phyloP scores from a whole-genome alignment of 2,797 vertebrate genomes.

The Phataginus tetradactyla region DNA sequence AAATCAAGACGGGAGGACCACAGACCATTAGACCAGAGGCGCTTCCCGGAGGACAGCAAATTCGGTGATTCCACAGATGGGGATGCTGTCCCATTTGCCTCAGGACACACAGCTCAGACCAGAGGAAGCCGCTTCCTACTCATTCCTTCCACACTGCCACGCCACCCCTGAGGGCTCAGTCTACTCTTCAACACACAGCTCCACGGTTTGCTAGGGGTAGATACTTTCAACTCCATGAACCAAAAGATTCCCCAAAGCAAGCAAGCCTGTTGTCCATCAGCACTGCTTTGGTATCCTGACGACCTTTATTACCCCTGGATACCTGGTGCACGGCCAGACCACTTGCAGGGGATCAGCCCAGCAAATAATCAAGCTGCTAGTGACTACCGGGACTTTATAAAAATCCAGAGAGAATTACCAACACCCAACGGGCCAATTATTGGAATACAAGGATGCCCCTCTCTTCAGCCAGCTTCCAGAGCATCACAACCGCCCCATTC shows the following conservation, averaged over 20 bases:
- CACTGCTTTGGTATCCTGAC: neutral
- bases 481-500: neutral
- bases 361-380: neutral
- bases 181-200: too few species aligned
- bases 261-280: neutral
- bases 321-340: neutral
- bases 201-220: neutral
- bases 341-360: neutral
- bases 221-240: neutral
- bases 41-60: neutral
- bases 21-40: neutral
- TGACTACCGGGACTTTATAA: neutral
- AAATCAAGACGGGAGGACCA: neutral
- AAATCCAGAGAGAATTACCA: neutral
- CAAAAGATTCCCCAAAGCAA: neutral
- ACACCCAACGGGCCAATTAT: neutral
- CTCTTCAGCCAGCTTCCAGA: neutral
- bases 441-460: neutral
- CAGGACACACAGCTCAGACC: neutral
- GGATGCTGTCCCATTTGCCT: neutral
- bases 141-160: rapidly evolving
- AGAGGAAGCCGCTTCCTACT: too few species aligned
- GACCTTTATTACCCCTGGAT: neutral
- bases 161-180: too few species aligned
- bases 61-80: neutral